Evolutionary conservation across 1,140 invertebrate genomes (phyloP), one percentile per base, ranked within the genome.

Genomic region (Zaprionus gabonicus): DNA sequence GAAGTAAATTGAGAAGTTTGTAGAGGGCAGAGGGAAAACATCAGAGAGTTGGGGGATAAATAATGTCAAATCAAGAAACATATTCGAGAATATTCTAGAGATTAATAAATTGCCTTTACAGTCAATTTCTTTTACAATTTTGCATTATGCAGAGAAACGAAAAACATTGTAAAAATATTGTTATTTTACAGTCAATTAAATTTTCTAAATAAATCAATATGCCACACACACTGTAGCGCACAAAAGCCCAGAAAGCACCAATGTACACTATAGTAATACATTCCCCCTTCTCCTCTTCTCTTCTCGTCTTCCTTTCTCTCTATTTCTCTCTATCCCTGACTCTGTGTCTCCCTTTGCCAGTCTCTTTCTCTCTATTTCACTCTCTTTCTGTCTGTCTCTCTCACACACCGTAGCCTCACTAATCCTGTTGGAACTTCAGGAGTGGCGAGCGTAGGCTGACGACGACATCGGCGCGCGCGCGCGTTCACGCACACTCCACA

Each of bases 351-450:
- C 2, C 31, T 31, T 10, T 31, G 28, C 2, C 28, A 31, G 28
- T 31, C 0, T 31, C 3, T 0, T 17, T 28, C 38, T 15, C 62
- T 38, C 31, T 17, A 4, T 51, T 3, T 49, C 17, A n/a, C 41
- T 60, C 12, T 38, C 6, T 1, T 20, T 20, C 4, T 25, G 12
- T 53, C 51, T 53, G n/a, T 57, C 38, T 56, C 28, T 31, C 62
- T 72, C 44, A 36, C 56, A 38, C 66, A 53, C 10, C 28, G 34
- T 31, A 56, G 65, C 64, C 38, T 60, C 38, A 71, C 71, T 90
- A 85, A 88, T 88, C 85, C 85, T 82, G 86, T 44, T 78, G 84
- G 67, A 88, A 88, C 74, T 71, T 71, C 58, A 65, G 68, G 31
- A 34, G 59, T 44, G 80, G 36, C 27, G 64, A 60, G 72, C 59